A percentile compares a stretch with the other conserved stretches of the same genome.
These are phyloP conservation scores for Tragelaphus buxtoni DNA, from an alignment of 2,113 vertebrate species.

Conservation along the genomic window DNA sequence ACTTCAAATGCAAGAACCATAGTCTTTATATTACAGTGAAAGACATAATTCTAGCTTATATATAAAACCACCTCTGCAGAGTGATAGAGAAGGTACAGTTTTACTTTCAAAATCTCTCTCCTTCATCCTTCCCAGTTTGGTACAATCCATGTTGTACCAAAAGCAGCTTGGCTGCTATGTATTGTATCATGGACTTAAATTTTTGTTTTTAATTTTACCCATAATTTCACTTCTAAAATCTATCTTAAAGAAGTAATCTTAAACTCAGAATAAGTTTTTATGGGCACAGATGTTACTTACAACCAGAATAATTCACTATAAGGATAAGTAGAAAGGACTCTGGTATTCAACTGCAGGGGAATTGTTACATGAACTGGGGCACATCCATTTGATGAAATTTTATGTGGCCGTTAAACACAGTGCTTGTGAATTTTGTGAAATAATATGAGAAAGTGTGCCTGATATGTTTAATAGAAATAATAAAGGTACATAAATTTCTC, in stretches of 20 bases:
- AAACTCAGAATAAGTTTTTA: not conserved
- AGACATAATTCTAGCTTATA: not conserved
- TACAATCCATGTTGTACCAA: not conserved
- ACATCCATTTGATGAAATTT: not conserved
- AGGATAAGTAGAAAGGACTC: not conserved
- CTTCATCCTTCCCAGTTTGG: not conserved
- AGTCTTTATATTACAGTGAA: not conserved
- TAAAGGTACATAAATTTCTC: not conserved
- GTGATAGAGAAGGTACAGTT: not conserved
- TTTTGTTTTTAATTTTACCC: not conserved
- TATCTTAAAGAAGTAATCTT: slow-evolving; percentile 1
- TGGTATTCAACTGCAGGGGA: not conserved
- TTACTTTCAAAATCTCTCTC: not conserved
- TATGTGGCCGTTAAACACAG: not conserved
- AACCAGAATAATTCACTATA: not conserved
- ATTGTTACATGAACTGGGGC: not conserved
- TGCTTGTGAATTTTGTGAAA: not conserved
- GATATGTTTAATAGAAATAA: not conserved
- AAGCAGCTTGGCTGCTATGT: not conserved
- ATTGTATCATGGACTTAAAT: not conserved
- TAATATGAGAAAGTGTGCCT: not conserved
- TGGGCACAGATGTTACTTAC: not conserved
- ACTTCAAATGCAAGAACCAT: not conserved
- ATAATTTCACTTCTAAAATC: not conserved
- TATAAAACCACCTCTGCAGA: not conserved